A percentile compares a stretch with the other conserved stretches of the same genome.
These are phyloP conservation scores for Meloidogyne floridensis DNA, from an alignment of 1,140 invertebrate genomes.

Conservation along the genomic window DNA sequence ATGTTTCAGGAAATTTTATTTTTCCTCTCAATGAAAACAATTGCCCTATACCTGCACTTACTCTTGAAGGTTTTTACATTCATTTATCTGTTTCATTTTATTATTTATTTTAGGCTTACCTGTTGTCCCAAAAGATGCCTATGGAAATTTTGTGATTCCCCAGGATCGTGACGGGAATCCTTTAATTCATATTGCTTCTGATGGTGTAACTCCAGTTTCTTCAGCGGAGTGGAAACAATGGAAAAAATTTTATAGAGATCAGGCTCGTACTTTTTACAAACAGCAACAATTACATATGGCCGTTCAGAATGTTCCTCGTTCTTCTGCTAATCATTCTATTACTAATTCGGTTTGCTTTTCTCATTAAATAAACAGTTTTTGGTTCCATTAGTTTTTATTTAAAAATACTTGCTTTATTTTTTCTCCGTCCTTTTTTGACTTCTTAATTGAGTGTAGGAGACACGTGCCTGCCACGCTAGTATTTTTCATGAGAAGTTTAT, in stretches of 20 bases:
- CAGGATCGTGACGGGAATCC: slow-evolving; percentile 45
- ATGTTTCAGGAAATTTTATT: slow-evolving; percentile 38
- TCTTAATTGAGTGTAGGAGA: no score
- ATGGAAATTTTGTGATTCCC: slow-evolving; percentile 48
- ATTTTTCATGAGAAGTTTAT: no score
- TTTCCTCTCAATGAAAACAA: slow-evolving; percentile 47
- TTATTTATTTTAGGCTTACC: slow-evolving; percentile 1
- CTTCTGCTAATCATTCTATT: slow-evolving; percentile 1
- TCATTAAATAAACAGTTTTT: neutral
- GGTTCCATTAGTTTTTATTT: no score
- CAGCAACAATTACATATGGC: slow-evolving; percentile 24
- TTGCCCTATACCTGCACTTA: slow-evolving; percentile 47
- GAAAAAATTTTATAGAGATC: slow-evolving; percentile 37
- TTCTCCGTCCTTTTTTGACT: no score
- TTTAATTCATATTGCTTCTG: slow-evolving; percentile 51
- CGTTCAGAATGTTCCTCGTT: neutral
- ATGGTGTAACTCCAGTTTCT: slow-evolving; percentile 46
- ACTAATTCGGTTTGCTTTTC: slow-evolving; percentile 13
- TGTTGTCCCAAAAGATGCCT: slow-evolving; percentile 45
- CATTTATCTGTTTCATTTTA: neutral
- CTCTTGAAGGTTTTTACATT: slow-evolving; percentile 33
- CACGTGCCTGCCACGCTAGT: no score
- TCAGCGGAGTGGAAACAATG: slow-evolving; percentile 41
- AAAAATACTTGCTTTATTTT: no score
- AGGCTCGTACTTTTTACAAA: slow-evolving; percentile 23